Evolutionary conservation across 1,140 invertebrate genomes (phyloP).

Genomic region (Aporrectodea caliginosa): DNA sequence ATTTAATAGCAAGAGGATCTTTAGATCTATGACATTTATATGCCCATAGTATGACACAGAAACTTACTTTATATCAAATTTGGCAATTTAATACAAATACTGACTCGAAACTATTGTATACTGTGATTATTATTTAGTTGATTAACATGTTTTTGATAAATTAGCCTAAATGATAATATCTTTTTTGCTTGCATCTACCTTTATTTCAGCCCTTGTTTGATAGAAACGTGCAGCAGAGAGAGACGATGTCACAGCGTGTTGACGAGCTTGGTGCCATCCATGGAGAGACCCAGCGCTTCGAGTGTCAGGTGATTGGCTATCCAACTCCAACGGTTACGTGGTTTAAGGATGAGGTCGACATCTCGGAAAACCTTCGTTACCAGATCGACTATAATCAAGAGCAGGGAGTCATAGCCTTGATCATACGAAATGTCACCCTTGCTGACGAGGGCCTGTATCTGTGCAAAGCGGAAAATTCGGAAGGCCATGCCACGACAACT

Average conservation of each 20-base stretch:
- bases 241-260: background rate
- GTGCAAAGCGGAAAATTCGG: slow-evolving; percentile 48
- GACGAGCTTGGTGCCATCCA: slow-evolving; percentile 33
- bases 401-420: slow-evolving; percentile 46
- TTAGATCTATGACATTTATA: no score
- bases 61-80: no score
- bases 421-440: slow-evolving; percentile 42
- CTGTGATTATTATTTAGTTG: no score
- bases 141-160: no score
- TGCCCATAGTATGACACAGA: no score
- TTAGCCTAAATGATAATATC: no score
- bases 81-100: no score
- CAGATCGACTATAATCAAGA: slow-evolving; percentile 39
- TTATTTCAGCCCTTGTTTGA: background rate
- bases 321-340: slow-evolving; percentile 38
- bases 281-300: slow-evolving; percentile 46
- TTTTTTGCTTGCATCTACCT: no score
- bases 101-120: no score
- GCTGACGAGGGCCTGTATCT: slow-evolving; percentile 43
- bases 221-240: background rate
- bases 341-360: slow-evolving; percentile 46
- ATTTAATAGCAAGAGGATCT: no score
- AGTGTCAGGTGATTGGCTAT: slow-evolving; percentile 48
- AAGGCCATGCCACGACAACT: slow-evolving; percentile 47
- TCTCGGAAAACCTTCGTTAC: slow-evolving; percentile 43